These are phyloP conservation scores for Brachyistius frenatus DNA, from an alignment of 2,113 vertebrate genomes.

Conservation along the genomic window DNA sequence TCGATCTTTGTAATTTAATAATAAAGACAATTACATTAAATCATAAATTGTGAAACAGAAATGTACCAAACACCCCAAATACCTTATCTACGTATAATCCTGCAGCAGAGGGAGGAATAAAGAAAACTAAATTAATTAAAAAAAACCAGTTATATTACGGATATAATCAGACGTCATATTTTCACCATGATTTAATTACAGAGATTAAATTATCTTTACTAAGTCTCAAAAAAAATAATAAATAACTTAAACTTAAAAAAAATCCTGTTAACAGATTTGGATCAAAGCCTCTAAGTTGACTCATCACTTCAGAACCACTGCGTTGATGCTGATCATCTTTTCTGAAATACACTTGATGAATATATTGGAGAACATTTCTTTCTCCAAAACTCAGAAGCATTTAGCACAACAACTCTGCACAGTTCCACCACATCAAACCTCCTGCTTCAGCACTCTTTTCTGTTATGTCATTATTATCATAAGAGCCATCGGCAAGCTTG, in stretches of 20 bases:
- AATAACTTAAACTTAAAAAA: not conserved
- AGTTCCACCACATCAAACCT: not conserved
- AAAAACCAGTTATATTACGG: too few species aligned
- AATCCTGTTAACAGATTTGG: not conserved
- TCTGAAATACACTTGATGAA: slow-evolving; percentile 11
- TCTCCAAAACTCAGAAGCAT: not conserved
- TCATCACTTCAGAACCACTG: not conserved
- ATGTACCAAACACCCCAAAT: too few species aligned
- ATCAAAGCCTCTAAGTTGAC: not conserved
- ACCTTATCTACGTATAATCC: too few species aligned
- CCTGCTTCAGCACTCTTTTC: not conserved
- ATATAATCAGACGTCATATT: too few species aligned
- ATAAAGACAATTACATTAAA: too few species aligned
- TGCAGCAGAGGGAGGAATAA: too few species aligned
- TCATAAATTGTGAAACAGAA: too few species aligned
- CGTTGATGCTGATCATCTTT: slow-evolving; percentile 17
- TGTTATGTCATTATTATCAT: slow-evolving; percentile 7
- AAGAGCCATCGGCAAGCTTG: not conserved
- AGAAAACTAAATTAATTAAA: too few species aligned
- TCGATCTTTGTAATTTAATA: too few species aligned
- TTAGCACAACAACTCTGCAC: not conserved
- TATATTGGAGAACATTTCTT: not conserved
- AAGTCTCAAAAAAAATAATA: too few species aligned
- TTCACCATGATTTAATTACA: too few species aligned
- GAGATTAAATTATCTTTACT: too few species aligned